Percentiles rank a stretch among this genome's conserved stretches.
phyloP scores from a whole-genome alignment of 2,113 vertebrate species.

The Promerops cafer region DNA sequence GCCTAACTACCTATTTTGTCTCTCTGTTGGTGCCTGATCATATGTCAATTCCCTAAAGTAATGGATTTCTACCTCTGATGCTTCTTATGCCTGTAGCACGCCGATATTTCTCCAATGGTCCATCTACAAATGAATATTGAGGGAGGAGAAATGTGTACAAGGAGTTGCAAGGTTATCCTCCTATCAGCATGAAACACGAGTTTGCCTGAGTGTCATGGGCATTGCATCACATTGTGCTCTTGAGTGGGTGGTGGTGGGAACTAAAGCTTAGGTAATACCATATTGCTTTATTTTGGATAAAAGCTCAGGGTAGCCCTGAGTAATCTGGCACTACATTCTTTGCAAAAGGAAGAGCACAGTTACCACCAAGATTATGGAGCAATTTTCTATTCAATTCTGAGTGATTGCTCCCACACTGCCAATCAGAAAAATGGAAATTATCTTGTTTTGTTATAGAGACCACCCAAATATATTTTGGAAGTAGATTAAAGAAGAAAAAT shows the following conservation, averaged over 20 bases:
- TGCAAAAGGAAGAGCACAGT: not conserved
- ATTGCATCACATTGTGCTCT: accelerated
- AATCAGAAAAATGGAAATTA: not conserved
- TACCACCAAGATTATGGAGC: not conserved
- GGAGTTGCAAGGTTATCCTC: not conserved
- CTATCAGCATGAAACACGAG: not conserved
- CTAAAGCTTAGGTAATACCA: not conserved
- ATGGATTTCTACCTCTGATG: not conserved
- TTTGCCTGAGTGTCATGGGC: accelerated
- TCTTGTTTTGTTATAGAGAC: not conserved
- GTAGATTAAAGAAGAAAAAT: not conserved
- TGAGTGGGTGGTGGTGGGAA: not conserved
- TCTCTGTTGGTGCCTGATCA: not conserved
- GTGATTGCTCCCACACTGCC: not conserved
- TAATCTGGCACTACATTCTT: not conserved
- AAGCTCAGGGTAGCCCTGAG: not conserved
- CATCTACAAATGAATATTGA: not conserved
- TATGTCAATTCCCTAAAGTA: not conserved
- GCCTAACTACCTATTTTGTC: not conserved
- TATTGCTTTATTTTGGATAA: not conserved
- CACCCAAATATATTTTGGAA: not conserved
- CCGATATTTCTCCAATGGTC: not conserved
- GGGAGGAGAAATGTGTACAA: not conserved
- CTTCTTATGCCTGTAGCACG: not conserved
- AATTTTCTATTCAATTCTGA: not conserved